phyloP scores from a whole-genome alignment of 2,113 vertebrate genomes.

The Ondatra zibethicus region DNA sequence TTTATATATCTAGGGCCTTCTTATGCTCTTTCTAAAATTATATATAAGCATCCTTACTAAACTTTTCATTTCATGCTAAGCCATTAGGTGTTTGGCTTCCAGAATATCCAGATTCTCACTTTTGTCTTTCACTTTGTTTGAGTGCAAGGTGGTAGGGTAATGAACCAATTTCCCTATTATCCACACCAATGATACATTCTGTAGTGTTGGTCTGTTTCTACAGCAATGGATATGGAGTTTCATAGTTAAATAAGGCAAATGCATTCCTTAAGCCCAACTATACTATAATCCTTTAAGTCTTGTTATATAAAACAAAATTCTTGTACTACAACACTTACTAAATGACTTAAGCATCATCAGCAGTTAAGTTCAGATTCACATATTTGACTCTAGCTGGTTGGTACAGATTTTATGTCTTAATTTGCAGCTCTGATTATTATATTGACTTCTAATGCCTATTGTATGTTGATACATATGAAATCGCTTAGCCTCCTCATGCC shows the following conservation, averaged over 20 bases:
- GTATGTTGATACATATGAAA: no score
- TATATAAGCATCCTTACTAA: not conserved
- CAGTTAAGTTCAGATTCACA: not conserved
- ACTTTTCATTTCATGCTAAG: not conserved
- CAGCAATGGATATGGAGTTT: not conserved
- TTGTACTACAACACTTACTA: not conserved
- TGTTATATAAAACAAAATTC: not conserved
- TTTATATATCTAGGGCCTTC: not conserved
- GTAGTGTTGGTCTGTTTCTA: not conserved
- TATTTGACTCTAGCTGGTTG: not conserved
- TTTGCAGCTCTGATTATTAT: not conserved
- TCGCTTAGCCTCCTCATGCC: not conserved
- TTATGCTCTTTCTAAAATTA: not conserved
- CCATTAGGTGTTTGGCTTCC: not conserved
- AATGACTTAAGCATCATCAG: not conserved
- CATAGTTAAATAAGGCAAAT: not conserved
- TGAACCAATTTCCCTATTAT: not conserved
- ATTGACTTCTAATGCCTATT: not conserved
- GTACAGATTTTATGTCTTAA: not conserved
- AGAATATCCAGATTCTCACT: not conserved
- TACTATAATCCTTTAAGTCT: not conserved
- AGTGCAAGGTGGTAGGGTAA: no score
- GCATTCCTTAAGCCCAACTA: not conserved
- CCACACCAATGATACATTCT: not conserved
- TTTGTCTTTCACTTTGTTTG: not conserved